Evolutionary conservation across 2,888 invertebrate species (phyloP), one percentile per base, ranked within the genome.

Genomic region (Drosophila paucipuncta): DNA sequence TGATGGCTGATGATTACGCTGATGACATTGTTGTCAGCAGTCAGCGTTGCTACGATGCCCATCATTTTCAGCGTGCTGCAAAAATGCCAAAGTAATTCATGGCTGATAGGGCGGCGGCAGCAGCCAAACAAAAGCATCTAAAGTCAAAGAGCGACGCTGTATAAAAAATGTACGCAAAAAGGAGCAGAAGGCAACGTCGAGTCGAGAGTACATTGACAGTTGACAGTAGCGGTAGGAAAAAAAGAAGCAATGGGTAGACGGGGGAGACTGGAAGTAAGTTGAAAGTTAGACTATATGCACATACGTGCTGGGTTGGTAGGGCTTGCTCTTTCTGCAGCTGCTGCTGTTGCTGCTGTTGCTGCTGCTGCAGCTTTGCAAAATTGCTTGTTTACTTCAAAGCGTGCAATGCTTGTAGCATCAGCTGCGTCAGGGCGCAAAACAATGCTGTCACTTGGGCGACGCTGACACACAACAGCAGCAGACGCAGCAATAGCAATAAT

Each of bases 311-410:
- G 55, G 52, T 35, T 59, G 57, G 60, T 37, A 57, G 52, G 57
- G 58, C 43, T 30, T 64, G 57, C 64, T 58, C 35, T 18, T 35
- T 28, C 50, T 54, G 59, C 39, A 62, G 63, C 43, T 18, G 31
- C 53, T 47, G 58, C 43, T 16, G 31, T 43, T 47, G 57, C 55
- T 60, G 47, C 35, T 73, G 65, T 43, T 47, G 57, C 55, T 60
- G 47, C 35, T 73, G 65, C 28, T 60, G 71, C 65, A 63, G 66
- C 69, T 78, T 76, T 73, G 65, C 81, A 77, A 87, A 90, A 90
- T 89, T 90, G 87, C 87, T 87, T 90, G 90, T 87, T 87, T 87
- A 86, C 89, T 87, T 87, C 89, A 90, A 87, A 90, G 90, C 84
- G 70, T 76, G 84, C 82, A 80, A 74, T 80, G 83, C 82, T 80